These are phyloP conservation scores for Coenonympha glycerion DNA, from an alignment of 2,888 invertebrate genomes.

Conservation along the genomic window DNA sequence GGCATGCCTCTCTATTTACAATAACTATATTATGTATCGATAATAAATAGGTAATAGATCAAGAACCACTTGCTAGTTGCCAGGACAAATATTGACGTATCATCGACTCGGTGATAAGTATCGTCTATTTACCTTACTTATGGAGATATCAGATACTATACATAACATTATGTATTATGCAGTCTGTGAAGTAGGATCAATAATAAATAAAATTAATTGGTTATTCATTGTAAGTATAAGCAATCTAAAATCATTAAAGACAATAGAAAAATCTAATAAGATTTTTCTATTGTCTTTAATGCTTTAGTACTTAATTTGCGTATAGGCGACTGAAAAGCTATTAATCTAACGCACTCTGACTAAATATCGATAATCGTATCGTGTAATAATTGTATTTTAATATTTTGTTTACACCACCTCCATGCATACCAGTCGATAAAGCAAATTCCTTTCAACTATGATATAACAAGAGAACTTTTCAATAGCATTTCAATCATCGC, in stretches of 20 bases:
- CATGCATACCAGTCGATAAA: not conserved
- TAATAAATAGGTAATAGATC: not conserved
- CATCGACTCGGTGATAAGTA: slow-evolving; percentile 13
- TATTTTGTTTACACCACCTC: not conserved
- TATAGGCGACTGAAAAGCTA: too few relatives aligned
- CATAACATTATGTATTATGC: slow-evolving; percentile 10
- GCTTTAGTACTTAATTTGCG: too few relatives aligned
- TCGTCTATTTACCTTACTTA: slow-evolving; percentile 9
- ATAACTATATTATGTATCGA: too few relatives aligned
- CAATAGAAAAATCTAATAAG: too few relatives aligned
- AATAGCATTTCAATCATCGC: slow-evolving; percentile 10
- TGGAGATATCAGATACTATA: too few relatives aligned
- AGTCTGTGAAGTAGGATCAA: not conserved
- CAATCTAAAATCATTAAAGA: too few relatives aligned
- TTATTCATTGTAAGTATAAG: too few relatives aligned
- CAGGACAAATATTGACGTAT: slow-evolving; percentile 15
- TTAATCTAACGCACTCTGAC: too few relatives aligned
- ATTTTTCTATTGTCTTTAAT: too few relatives aligned
- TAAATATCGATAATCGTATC: too few relatives aligned
- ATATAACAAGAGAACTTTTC: too few relatives aligned
- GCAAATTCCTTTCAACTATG: not conserved
- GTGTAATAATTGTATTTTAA: too few relatives aligned
- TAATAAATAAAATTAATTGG: slow-evolving; percentile 8
- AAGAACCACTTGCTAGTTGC: slow-evolving; percentile 6
- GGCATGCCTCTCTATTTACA: not conserved